Evolutionary conservation across 2,113 vertebrate species (phyloP).

Genomic region (Stigmatopora argus): DNA sequence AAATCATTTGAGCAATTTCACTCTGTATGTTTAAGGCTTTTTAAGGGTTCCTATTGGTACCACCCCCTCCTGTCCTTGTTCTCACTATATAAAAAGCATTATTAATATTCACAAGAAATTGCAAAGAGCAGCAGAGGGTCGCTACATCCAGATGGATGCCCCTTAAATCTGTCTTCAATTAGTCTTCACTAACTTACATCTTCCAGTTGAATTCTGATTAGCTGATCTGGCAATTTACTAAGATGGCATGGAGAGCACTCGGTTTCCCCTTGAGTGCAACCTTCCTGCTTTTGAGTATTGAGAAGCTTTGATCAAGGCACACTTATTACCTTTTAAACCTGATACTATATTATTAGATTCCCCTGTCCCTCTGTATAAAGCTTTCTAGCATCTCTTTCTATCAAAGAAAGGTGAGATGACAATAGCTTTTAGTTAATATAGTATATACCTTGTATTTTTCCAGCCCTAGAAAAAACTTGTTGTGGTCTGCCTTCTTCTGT

Average conservation of each 20-base stretch:
- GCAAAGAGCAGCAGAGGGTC: conserved; percentile 40
- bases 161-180: conserved; percentile 71
- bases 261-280: conserved; percentile 58
- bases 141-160: conserved; percentile 58
- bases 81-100: conserved; percentile 56
- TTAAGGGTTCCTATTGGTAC: conserved; percentile 41
- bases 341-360: conserved; percentile 53
- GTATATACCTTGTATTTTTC: conserved; percentile 33
- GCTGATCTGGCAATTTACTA: conserved; percentile 67
- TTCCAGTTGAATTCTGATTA: conserved; percentile 71
- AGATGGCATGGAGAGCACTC: conserved; percentile 63
- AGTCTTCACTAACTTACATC: conserved; percentile 61
- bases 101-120: conserved; percentile 67
- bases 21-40: conserved; percentile 36
- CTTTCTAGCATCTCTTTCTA: conserved; percentile 34
- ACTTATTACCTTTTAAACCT: conserved; percentile 69
- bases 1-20: conserved; percentile 53
- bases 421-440: conserved; percentile 47
- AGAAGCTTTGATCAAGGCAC: conserved; percentile 69
- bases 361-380: conserved; percentile 34
- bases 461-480: conserved; percentile 31
- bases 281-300: conserved; percentile 58
- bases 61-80: background rate
- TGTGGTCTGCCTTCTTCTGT: conserved; percentile 15
- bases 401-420: conserved; percentile 47